A percentile compares a stretch with the other conserved stretches of the same genome.
These are phyloP conservation scores for Alligator sinensis DNA, from an alignment of 2,113 vertebrate genomes.

Conservation along the genomic window DNA sequence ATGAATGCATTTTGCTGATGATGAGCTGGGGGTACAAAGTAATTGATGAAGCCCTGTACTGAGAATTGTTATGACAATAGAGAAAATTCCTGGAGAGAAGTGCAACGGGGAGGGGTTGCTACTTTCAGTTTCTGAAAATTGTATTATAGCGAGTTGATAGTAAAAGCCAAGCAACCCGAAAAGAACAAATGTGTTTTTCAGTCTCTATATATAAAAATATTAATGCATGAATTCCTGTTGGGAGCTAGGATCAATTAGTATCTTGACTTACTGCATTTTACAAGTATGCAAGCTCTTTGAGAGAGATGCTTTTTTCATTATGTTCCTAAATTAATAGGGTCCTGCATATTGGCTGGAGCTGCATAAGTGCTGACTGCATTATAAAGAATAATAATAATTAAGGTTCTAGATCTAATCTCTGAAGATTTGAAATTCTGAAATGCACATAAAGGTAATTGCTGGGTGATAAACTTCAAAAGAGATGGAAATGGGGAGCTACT, in stretches of 20 bases:
- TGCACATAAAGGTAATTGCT: neutral
- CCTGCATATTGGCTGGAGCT: neutral
- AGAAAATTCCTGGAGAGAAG: neutral
- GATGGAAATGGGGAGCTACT: neutral
- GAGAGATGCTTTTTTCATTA: neutral
- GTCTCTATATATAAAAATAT: neutral
- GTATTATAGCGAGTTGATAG: neutral
- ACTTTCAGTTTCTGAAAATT: neutral
- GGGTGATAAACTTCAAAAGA: neutral
- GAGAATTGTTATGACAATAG: neutral
- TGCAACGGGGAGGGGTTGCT: neutral
- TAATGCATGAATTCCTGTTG: neutral
- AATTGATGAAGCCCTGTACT: neutral
- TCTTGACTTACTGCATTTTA: neutral
- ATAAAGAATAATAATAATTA: too few species aligned
- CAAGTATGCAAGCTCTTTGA: neutral
- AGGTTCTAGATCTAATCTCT: neutral
- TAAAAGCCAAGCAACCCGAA: neutral
- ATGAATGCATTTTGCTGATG: neutral
- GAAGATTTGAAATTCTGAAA: neutral
- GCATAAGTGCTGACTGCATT: neutral
- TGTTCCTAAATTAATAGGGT: neutral
- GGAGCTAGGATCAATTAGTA: neutral
- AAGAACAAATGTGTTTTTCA: neutral
- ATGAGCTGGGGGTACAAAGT: neutral